A percentile compares a stretch with the other conserved stretches of the same genome.
phyloP scores from a whole-genome alignment of 1,140 invertebrate species.

The Vanessa tameamea region DNA sequence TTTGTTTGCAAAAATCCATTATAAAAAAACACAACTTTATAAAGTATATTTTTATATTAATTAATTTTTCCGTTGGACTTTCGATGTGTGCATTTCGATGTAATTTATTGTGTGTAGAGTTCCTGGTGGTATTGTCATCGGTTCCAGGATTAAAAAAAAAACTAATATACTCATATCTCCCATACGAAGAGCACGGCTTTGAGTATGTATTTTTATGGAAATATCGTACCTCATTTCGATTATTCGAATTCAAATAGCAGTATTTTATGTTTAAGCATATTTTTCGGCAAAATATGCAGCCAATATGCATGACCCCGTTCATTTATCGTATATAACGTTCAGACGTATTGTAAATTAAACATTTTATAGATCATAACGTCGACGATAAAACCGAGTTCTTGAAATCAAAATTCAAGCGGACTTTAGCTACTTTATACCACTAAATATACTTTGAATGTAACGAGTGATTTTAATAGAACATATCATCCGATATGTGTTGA shows the following conservation, averaged over 20 bases:
- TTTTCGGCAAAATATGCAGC: background rate
- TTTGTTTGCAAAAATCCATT: background rate
- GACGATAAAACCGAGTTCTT: conserved; percentile 2
- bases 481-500: background rate
- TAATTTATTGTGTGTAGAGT: too few relatives aligned
- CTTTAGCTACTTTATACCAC: background rate
- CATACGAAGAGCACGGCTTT: too few relatives aligned
- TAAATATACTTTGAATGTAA: background rate
- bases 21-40: background rate
- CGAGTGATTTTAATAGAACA: background rate
- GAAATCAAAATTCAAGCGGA: background rate
- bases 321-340: background rate
- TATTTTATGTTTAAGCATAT: background rate
- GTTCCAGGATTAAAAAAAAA: too few relatives aligned
- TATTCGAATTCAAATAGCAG: too few relatives aligned
- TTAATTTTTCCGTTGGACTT: too few relatives aligned
- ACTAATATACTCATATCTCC: too few relatives aligned
- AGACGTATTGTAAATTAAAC: conserved; percentile 3
- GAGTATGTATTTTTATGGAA: too few relatives aligned
- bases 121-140: too few relatives aligned
- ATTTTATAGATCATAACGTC: conserved; percentile 5
- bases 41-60: too few relatives aligned
- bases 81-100: too few relatives aligned
- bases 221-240: too few relatives aligned
- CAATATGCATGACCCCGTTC: background rate